phyloP scores from a whole-genome alignment of 2,113 vertebrate genomes.

The Ptilorrhoa leucosticta region DNA sequence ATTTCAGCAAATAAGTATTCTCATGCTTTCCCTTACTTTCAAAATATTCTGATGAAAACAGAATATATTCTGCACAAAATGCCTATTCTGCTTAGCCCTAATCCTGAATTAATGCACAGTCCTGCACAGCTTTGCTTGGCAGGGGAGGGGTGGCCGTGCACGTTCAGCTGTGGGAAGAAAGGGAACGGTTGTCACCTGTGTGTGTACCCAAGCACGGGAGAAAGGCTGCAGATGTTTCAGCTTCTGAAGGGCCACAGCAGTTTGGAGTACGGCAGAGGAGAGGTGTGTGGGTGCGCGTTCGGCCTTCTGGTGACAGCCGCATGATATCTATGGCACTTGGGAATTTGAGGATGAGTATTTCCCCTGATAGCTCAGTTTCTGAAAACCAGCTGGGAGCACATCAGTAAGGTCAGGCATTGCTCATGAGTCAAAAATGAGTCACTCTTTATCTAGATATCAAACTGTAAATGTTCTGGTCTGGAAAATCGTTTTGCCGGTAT shows the following conservation, averaged over 20 bases:
- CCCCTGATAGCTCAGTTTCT: not conserved
- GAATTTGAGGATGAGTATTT: not conserved
- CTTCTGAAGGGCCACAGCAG: not conserved
- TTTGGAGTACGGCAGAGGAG: not conserved
- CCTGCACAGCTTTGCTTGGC: not conserved
- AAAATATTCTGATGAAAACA: not conserved
- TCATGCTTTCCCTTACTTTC: not conserved
- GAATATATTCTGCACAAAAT: not conserved
- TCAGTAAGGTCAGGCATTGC: not conserved
- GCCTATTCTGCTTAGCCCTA: not conserved
- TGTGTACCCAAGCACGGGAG: not conserved
- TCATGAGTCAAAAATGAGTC: slow-evolving; percentile 6
- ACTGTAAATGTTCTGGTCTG: not conserved
- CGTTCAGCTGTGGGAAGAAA: not conserved
- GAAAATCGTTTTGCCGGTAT: not conserved
- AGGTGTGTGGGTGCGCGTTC: rapidly evolving
- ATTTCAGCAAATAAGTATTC: not conserved
- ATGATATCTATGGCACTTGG: rapidly evolving
- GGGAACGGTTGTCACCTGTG: not conserved
- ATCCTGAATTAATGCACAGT: not conserved
- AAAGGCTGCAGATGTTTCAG: not conserved
- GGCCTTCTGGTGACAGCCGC: not conserved
- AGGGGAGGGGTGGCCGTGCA: not conserved
- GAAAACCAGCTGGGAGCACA: not conserved
- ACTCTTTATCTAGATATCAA: slow-evolving; percentile 5